Percentiles rank a stretch among this genome's conserved stretches.
Evolutionary conservation across 1,140 invertebrate genomes (phyloP).

Genomic region (Drosophila carrolli): DNA sequence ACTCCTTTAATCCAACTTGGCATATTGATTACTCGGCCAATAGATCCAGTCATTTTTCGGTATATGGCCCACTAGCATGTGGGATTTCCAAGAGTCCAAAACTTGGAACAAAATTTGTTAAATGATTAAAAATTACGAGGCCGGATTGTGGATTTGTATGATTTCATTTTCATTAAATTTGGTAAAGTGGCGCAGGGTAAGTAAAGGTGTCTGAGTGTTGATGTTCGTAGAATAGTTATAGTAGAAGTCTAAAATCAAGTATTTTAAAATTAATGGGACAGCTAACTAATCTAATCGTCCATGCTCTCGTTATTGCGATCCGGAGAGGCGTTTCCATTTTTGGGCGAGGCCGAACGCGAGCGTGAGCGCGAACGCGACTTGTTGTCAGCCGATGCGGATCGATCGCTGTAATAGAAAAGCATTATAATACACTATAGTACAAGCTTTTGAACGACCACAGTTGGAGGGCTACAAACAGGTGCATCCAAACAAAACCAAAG

Average conservation of each 20-base stretch:
- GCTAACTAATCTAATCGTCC: slow-evolving; percentile 82
- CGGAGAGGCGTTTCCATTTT: slow-evolving; percentile 85
- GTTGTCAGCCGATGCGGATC: slow-evolving; percentile 84
- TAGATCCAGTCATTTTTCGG: slow-evolving; percentile 14
- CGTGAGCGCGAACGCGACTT: slow-evolving; percentile 85
- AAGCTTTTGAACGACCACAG: slow-evolving; percentile 53
- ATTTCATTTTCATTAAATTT: slow-evolving; percentile 29
- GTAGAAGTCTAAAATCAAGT: slow-evolving; percentile 77
- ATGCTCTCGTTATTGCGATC: slow-evolving; percentile 80
- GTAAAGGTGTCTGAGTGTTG: slow-evolving; percentile 63
- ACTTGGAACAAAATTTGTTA: not conserved
- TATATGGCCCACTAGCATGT: slow-evolving; percentile 1
- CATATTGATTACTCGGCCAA: too few relatives aligned
- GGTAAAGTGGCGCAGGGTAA: slow-evolving; percentile 23
- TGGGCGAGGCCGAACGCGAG: slow-evolving; percentile 81
- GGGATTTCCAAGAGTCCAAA: slow-evolving; percentile 33
- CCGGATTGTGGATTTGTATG: slow-evolving; percentile 39
- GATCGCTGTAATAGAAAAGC: slow-evolving; percentile 82
- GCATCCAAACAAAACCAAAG: slow-evolving; percentile 75
- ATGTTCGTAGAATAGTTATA: slow-evolving; percentile 60
- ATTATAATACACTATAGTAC: slow-evolving; percentile 36
- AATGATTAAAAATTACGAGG: slow-evolving; percentile 30
- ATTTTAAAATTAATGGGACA: slow-evolving; percentile 74
- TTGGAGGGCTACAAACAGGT: slow-evolving; percentile 51
- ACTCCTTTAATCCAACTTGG: too few relatives aligned